Evolutionary conservation across 2,113 vertebrate genomes (phyloP).

Genomic region (Tor tambroides): DNA sequence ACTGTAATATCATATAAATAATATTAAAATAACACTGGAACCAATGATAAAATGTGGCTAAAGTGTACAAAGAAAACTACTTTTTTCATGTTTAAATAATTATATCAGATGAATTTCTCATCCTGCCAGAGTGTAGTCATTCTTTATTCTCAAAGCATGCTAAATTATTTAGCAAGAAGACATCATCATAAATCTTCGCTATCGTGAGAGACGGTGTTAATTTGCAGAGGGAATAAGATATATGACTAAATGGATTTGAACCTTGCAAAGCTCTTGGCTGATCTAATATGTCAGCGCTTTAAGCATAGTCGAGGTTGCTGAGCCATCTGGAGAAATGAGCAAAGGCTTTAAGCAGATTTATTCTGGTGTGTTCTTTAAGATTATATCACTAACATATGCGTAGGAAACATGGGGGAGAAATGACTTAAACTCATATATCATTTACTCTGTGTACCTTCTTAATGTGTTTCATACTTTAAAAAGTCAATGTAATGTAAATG

Average conservation of each 20-base stretch:
- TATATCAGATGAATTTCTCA: constrained; percentile 12
- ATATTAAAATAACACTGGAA: background rate
- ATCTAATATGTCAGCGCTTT: constrained; percentile 52
- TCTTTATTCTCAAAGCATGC: constrained; percentile 42
- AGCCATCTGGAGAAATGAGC: constrained; percentile 45
- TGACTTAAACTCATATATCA: constrained; percentile 10
- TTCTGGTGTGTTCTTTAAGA: constrained; percentile 57
- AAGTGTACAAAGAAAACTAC: background rate
- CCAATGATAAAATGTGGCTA: background rate
- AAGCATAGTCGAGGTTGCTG: constrained; percentile 31
- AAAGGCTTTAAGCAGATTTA: constrained; percentile 60
- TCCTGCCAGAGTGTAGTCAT: constrained; percentile 17
- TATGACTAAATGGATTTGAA: constrained; percentile 53
- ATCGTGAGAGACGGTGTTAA: constrained; percentile 26
- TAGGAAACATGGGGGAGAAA: constrained; percentile 22
- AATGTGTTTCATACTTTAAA: constrained; percentile 13
- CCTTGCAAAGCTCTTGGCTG: constrained; percentile 21
- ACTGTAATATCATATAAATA: background rate
- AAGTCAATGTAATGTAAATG: constrained; percentile 11
- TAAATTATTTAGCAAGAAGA: constrained; percentile 27
- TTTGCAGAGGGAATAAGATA: constrained; percentile 40
- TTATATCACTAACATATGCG: constrained; percentile 63
- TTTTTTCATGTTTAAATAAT: constrained; percentile 17
- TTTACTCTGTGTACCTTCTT: constrained; percentile 10
- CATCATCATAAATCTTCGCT: constrained; percentile 32